phyloP scores from a whole-genome alignment of 2,888 invertebrate genomes.

The Campoplex capitator region DNA sequence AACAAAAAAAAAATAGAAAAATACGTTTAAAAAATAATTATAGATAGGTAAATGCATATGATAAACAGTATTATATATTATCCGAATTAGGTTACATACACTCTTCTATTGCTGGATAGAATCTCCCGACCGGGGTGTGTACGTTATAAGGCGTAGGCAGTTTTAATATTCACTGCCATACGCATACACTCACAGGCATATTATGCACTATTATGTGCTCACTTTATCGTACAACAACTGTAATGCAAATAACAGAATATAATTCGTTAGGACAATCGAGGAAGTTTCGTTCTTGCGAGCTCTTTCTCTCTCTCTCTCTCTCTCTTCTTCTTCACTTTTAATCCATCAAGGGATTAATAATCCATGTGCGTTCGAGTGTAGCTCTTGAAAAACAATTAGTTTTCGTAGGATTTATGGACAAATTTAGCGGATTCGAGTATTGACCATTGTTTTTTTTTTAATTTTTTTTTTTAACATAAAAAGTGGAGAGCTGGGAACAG shows the following conservation, averaged over 20 bases:
- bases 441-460: neutral
- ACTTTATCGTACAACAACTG: slow-evolving; percentile 83
- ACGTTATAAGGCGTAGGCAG: slow-evolving; percentile 81
- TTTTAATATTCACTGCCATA: slow-evolving; percentile 82
- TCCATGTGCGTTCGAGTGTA: neutral
- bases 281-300: slow-evolving; percentile 72
- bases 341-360: neutral
- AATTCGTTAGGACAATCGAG: slow-evolving; percentile 82
- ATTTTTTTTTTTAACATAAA: slow-evolving; percentile 1
- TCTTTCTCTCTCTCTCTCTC: slow-evolving; percentile 7
- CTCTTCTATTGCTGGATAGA: slow-evolving; percentile 83
- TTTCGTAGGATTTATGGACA: slow-evolving; percentile 5
- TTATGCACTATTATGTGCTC: slow-evolving; percentile 80
- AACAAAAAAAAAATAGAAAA: neutral
- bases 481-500: neutral
- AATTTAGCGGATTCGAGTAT: neutral
- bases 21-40: slow-evolving; percentile 17
- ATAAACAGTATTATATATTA: slow-evolving; percentile 82
- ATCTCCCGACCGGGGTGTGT: slow-evolving; percentile 81
- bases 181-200: slow-evolving; percentile 78
- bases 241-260: slow-evolving; percentile 84
- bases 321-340: slow-evolving; percentile 24
- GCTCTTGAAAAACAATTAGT: slow-evolving; percentile 5
- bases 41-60: slow-evolving; percentile 63
- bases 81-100: slow-evolving; percentile 84